Percentiles rank a stretch among this genome's conserved stretches.
Conservation (phyloP, 2,797 vertebrate species). For the Molossus molossus region DNA sequence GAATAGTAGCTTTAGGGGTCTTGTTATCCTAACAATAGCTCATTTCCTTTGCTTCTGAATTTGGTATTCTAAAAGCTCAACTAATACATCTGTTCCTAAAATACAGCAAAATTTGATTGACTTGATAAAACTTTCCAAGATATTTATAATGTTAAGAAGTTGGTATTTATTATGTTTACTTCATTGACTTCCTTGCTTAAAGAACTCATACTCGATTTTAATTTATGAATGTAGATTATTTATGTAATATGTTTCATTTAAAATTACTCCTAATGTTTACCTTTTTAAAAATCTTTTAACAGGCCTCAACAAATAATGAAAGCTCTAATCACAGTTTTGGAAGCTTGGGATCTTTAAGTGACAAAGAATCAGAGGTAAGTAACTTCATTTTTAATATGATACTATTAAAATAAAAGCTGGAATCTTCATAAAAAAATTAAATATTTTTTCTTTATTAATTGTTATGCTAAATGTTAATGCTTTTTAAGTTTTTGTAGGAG, state of each 20-base stretch:
- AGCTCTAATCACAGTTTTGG: slow-evolving; percentile 99
- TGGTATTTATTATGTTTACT: slow-evolving; percentile 64
- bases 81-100: slow-evolving; percentile 35
- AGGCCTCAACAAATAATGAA: slow-evolving; percentile 99
- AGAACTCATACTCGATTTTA: slow-evolving; percentile 59
- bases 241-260: slow-evolving; percentile 61
- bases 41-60: slow-evolving; percentile 51
- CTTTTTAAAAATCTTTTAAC: slow-evolving; percentile 84
- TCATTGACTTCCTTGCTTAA: slow-evolving; percentile 42
- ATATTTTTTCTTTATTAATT: background rate
- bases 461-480: slow-evolving; percentile 70
- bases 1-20: slow-evolving; percentile 38
- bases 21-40: background rate
- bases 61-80: slow-evolving; percentile 45
- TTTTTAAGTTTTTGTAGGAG: slow-evolving; percentile 69
- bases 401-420: slow-evolving; percentile 64
- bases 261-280: slow-evolving; percentile 76
- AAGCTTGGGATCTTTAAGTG: slow-evolving; percentile 98
- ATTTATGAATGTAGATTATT: slow-evolving; percentile 58
- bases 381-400: slow-evolving; percentile 68
- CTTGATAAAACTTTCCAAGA: slow-evolving; percentile 49
- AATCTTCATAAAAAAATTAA: background rate
- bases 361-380: slow-evolving; percentile 99
- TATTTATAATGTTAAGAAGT: slow-evolving; percentile 46
- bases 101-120: slow-evolving; percentile 53